A percentile compares a stretch with the other conserved stretches of the same genome.
Evolutionary conservation across 2,888 invertebrate species (phyloP).

Genomic region (Caenorhabditis uteleia): DNA sequence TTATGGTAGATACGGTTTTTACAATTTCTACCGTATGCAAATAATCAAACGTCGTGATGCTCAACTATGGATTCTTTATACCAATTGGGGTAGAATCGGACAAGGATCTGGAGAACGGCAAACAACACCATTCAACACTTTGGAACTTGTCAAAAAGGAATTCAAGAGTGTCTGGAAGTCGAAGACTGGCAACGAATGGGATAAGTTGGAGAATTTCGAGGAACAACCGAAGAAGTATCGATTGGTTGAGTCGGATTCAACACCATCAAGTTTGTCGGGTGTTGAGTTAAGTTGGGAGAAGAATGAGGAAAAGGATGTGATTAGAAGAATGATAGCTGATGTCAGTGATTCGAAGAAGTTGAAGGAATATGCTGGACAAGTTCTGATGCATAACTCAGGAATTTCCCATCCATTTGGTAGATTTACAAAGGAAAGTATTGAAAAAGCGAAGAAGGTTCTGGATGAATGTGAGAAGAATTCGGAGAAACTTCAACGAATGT

Average conservation of each 20-base stretch:
- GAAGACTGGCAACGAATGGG: constrained; percentile 72
- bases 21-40: constrained; percentile 75
- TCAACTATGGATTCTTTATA: constrained; percentile 73
- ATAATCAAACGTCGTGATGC: constrained; percentile 71
- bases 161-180: constrained; percentile 73
- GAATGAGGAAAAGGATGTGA: constrained; percentile 30
- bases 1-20: constrained; percentile 72
- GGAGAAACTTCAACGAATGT: constrained; percentile 22
- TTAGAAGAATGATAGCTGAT: constrained; percentile 66
- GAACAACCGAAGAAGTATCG: constrained; percentile 72
- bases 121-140: constrained; percentile 42
- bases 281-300: constrained; percentile 26
- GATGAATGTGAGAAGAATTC: constrained; percentile 30
- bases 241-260: constrained; percentile 48
- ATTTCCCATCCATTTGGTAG: constrained; percentile 40
- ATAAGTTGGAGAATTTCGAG: constrained; percentile 43
- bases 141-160: constrained; percentile 69
- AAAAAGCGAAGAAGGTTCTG: constrained; percentile 29
- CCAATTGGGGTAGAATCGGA: constrained; percentile 74
- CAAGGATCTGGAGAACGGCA: constrained; percentile 59
- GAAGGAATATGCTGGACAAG: constrained; percentile 35
- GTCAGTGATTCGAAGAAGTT: constrained; percentile 68
- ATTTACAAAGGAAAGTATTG: constrained; percentile 40
- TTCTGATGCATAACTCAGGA: constrained; percentile 7
- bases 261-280: constrained; percentile 28